A percentile compares a stretch with the other conserved stretches of the same genome.
These are phyloP conservation scores for Artemia franciscana DNA, from an alignment of 1,140 invertebrate genomes.

Conservation along the genomic window DNA sequence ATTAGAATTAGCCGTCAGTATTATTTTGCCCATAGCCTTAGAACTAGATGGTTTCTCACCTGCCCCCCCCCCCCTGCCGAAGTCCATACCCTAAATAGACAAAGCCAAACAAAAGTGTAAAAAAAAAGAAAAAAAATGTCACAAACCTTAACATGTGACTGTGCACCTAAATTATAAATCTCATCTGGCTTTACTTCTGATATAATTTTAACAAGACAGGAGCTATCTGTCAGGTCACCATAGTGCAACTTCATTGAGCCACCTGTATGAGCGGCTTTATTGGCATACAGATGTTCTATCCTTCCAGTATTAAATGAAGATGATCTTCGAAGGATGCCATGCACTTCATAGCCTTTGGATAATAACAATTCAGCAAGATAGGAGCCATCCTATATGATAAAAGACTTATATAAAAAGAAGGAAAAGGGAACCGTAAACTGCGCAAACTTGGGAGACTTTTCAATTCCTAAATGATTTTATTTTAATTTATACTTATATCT, in stretches of 20 bases:
- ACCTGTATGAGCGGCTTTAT: slow-evolving; percentile 55
- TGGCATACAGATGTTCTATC: slow-evolving; percentile 84
- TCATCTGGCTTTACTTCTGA: slow-evolving; percentile 62
- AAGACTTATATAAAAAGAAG: slow-evolving; percentile 9
- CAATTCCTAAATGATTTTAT: slow-evolving; percentile 4
- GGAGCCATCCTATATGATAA: slow-evolving; percentile 72
- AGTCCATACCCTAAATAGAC: no score
- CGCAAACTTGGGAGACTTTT: slow-evolving; percentile 4
- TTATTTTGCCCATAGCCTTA: no score
- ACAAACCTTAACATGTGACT: slow-evolving; percentile 93
- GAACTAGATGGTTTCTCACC: no score
- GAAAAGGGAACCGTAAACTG: no score
- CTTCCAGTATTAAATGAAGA: slow-evolving; percentile 90
- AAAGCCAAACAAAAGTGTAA: no score
- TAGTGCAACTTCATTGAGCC: slow-evolving; percentile 88
- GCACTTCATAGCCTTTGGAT: slow-evolving; percentile 77
- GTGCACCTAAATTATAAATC: slow-evolving; percentile 97
- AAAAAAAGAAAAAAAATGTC: slow-evolving; percentile 2
- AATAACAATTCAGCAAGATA: slow-evolving; percentile 91
- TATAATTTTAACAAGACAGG: slow-evolving; percentile 89
- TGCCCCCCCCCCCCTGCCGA: no score
- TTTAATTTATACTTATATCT: no score
- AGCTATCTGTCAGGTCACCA: slow-evolving; percentile 96
- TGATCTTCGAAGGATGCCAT: slow-evolving; percentile 80
- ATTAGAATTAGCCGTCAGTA: no score